Base-by-base conservation (phyloP, 2,888 invertebrate species). In the Coremacera marginata region DNA sequence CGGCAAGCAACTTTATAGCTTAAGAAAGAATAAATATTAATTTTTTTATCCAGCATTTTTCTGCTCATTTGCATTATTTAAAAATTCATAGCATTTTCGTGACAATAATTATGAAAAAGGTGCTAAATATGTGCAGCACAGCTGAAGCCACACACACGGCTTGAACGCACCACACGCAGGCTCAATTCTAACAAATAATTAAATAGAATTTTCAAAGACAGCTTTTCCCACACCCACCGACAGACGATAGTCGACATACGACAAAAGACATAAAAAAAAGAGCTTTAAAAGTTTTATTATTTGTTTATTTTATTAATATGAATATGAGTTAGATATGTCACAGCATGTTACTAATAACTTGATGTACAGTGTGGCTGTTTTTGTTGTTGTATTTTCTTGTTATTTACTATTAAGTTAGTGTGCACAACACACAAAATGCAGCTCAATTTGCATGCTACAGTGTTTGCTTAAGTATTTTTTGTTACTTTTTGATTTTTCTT, bases 1-100 rank as follows among this genome's bases (percentile, higher is more conserved):
- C 37, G 63, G 60, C 77, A 68, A 73, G 51, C 80, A 84, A 85
- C 84, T 82, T 82, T 84, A 83, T 65, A 71, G 63, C n/a, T 44
- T 68, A 55, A 55, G 1, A 62, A 7, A 19, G 11, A 65, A 52
- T 57, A 75, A 25, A 62, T 19, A 71, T 27, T 70, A 74, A 71
- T 60, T 51, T 78, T 75, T 78, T 60, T 76, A 77, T 76, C 76
- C 76, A 80, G 78, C 27, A 70, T 62, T 75, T 76, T 77, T 77
- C 78, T 75, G 77, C 74, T 68, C 70, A 76, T 76, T 79, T 73
- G 55, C 52, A 57, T 79, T 77, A 74, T 73, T 57, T 55, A 80
- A 75, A 70, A 70, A 52, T 70, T 70, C 70, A 70, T 70, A 34
- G 70, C 70, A 55, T 27, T 55, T 70, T 55, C 70, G 70, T 70